Conservation (phyloP, 2,113 vertebrate genomes). For the Orthonyx spaldingii region DNA sequence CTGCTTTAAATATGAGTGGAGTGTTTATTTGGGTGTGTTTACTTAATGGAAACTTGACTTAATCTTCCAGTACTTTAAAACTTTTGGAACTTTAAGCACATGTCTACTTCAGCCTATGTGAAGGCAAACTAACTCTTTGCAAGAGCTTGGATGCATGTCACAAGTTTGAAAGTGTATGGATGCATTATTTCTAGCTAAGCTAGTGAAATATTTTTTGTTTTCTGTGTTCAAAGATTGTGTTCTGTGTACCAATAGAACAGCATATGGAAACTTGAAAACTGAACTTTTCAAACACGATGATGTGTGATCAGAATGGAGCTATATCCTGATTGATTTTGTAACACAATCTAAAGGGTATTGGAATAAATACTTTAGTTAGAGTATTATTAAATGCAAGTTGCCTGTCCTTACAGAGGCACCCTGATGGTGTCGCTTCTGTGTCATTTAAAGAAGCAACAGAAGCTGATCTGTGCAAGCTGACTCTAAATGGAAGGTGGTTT, state of each 20-base stretch:
- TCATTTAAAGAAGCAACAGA: constrained; percentile 88
- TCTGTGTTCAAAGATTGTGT: neutral
- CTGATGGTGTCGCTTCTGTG: constrained; percentile 92
- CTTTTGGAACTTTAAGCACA: neutral
- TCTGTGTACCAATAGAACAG: neutral
- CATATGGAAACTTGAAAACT: neutral
- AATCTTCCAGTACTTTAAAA: neutral
- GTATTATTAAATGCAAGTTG: neutral
- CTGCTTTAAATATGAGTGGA: neutral
- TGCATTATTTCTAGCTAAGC: neutral
- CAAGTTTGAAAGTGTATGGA: neutral
- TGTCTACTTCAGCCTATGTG: neutral
- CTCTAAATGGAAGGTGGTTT: constrained; percentile 92
- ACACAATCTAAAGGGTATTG: neutral
- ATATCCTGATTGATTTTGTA: neutral
- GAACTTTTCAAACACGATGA: neutral
- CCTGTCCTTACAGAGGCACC: constrained; percentile 81
- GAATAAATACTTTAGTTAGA: neutral
- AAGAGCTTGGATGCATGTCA: neutral
- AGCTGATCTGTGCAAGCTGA: constrained; percentile 81
- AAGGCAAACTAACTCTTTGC: neutral
- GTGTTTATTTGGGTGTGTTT: neutral
- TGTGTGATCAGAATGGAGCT: neutral
- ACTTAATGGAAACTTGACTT: neutral
- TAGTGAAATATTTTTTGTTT: neutral